phyloP scores from a whole-genome alignment of 2,113 vertebrate genomes.

The Dolichotis patagonum region DNA sequence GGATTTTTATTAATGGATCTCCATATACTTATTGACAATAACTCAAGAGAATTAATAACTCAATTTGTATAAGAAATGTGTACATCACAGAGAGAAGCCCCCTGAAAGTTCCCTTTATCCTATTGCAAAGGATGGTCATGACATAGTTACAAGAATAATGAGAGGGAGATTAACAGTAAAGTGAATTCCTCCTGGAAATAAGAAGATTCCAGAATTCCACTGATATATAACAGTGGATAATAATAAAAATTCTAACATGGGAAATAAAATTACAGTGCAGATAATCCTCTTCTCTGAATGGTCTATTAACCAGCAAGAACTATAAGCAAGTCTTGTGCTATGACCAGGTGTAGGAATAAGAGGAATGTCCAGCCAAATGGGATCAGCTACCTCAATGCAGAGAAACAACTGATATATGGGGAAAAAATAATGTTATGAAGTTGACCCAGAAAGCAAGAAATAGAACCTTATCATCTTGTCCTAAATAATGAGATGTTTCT shows the following conservation, averaged over 20 bases:
- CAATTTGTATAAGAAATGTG: background rate
- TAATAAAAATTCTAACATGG: background rate
- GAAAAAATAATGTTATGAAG: background rate
- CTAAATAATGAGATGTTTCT: background rate
- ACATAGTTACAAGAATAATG: background rate
- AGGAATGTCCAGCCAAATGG: constrained; percentile 1
- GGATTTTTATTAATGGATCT: background rate
- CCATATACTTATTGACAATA: background rate
- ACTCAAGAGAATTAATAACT: background rate
- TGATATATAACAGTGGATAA: background rate
- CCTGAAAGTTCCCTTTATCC: background rate
- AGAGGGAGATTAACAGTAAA: background rate
- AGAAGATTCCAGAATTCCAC: background rate
- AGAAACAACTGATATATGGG: background rate
- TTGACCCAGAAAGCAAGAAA: background rate
- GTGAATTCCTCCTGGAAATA: background rate
- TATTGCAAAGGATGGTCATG: background rate
- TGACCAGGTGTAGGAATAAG: background rate
- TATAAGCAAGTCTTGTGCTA: background rate
- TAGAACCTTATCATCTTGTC: background rate
- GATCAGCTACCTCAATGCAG: background rate
- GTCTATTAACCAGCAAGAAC: background rate
- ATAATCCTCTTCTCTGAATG: background rate
- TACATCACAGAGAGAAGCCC: background rate
- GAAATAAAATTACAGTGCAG: constrained; percentile 13